Evolutionary conservation across 1,140 invertebrate species (phyloP), one percentile per base, ranked within the genome.

Genomic region (Drosophila saltans): DNA sequence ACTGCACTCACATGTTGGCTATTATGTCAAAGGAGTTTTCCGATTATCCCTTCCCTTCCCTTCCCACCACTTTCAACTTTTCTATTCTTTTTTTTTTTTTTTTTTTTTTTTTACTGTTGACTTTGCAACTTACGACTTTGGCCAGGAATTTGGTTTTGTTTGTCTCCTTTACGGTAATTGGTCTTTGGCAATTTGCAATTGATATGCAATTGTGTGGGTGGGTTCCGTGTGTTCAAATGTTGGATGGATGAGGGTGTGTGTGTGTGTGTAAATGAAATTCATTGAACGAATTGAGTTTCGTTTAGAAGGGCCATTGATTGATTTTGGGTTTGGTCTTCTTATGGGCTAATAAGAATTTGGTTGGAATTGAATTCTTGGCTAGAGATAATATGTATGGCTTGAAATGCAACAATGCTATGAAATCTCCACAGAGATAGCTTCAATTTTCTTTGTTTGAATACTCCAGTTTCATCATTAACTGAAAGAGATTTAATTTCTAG

Each of bases 11-110:
- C 68, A 61, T 84, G 63, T 36, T 66, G 76, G 64, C 58, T 59
- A 88, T 86, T 80, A 75, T 86, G 80, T 88, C 81, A 78, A 71
- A 72, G 63, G 21, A 68, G 33, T 39, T 60, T 75, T 58, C 72
- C 36, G 68, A 78, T 71, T 75, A 57, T 11, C 40, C 24, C 2
- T 11, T 0, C 45, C 43, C 1, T 21, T 8, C 11, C 3, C 41
- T n/a, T 16, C 11, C 3, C 41, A 1, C 4, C 11, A 11, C 10
- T 40, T 26, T 52, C 45, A 16, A 16, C 9, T 7, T 48, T 48
- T 52, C 24, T 8, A 52, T 52, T 26, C 24, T 26, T 26, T n/a
- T 26, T 24, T 2, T 48, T 24, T 48, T 2, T 21, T 24, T 24
- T 7, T 1, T 0, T 5, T 7, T 7, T 6, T 36, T 36, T 36